Evolutionary conservation across 2,113 vertebrate species (phyloP), one percentile per base, ranked within the genome.

Genomic region (Polypterus senegalus): DNA sequence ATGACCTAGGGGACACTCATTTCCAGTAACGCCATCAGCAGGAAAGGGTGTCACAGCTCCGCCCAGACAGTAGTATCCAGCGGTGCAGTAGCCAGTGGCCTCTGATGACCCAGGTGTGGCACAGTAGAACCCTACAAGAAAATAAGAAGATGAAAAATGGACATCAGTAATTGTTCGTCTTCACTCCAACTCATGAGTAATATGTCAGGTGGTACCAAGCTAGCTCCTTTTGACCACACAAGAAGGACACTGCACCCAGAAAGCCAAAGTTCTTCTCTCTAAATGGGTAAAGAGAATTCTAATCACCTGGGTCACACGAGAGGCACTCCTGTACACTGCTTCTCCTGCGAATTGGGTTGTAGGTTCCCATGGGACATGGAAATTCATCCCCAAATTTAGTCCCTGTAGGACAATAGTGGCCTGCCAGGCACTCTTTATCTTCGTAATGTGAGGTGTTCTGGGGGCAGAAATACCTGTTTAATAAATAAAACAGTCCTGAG

Each of bases 231-330:
- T n/a, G n/a, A n/a, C n/a, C n/a, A n/a, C n/a, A n/a, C 27, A 27
- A 27, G 27, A 27, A 27, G 27, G 27, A 27, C 27, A 27, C 27
- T 27, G 27, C 27, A 27, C 2, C 27, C 27, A 27, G 27, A 27
- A 27, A 27, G 1, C 27, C 27, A 27, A 27, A 27, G 27, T 27
- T 27, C 27, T 27, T 27, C 27, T 27, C 27, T 27, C 27, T 27
- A 27, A 27, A 1, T 0, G 47, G n/a, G 27, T 27, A 1, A 49
- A n/a, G 11, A 1, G 49, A 11, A 6, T 3, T 0, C 0, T 3
- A 1, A 58, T 63, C 76, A 96, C 93, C 94, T 90, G 90, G 80
- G 55, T 90, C 83, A 62, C 92, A 96, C 27, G 71, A 80, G n/a
- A 54, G 62, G 67, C 92, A 98, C 68, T 90, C 83, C 57, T 85